Conservation (phyloP, 2,888 invertebrate genomes). For the Lithophane leautieri region DNA sequence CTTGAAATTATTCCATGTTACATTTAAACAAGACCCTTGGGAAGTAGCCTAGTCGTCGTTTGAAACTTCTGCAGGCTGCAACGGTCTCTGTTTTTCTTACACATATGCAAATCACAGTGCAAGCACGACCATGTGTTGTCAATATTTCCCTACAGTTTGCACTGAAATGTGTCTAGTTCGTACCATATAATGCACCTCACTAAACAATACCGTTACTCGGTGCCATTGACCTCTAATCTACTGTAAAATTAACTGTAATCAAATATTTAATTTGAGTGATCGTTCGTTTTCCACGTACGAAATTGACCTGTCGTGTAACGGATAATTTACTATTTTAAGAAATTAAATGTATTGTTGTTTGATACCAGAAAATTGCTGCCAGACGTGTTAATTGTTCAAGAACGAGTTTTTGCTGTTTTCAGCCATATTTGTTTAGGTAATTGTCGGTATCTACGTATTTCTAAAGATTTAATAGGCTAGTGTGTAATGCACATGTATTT, state of each 20-base stretch:
- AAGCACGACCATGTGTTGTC: slow-evolving; percentile 10
- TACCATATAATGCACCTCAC: slow-evolving; percentile 66
- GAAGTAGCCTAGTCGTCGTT: not conserved
- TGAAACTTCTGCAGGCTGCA: not conserved
- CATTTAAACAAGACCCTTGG: not conserved
- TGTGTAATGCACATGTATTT: slow-evolving; percentile 18
- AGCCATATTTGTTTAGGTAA: slow-evolving; percentile 36
- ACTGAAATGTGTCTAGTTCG: slow-evolving; percentile 42
- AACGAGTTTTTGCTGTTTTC: slow-evolving; percentile 56
- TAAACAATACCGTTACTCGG: slow-evolving; percentile 73
- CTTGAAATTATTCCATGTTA: not conserved
- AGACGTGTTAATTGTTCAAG: slow-evolving; percentile 36
- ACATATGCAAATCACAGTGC: slow-evolving; percentile 26
- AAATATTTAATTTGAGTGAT: slow-evolving; percentile 84
- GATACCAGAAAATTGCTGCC: slow-evolving; percentile 36
- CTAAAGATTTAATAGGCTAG: slow-evolving; percentile 44
- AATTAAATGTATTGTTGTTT: slow-evolving; percentile 55
- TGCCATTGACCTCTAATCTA: slow-evolving; percentile 83
- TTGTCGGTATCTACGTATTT: slow-evolving; percentile 24
- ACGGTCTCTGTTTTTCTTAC: slow-evolving; percentile 15
- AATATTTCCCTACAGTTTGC: slow-evolving; percentile 30
- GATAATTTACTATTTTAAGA: slow-evolving; percentile 58
- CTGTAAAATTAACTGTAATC: slow-evolving; percentile 86
- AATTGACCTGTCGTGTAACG: slow-evolving; percentile 74
- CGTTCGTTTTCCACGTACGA: slow-evolving; percentile 75